Evolutionary conservation across 2,888 invertebrate species (phyloP).

Genomic region (Drosophila acutilabella): DNA sequence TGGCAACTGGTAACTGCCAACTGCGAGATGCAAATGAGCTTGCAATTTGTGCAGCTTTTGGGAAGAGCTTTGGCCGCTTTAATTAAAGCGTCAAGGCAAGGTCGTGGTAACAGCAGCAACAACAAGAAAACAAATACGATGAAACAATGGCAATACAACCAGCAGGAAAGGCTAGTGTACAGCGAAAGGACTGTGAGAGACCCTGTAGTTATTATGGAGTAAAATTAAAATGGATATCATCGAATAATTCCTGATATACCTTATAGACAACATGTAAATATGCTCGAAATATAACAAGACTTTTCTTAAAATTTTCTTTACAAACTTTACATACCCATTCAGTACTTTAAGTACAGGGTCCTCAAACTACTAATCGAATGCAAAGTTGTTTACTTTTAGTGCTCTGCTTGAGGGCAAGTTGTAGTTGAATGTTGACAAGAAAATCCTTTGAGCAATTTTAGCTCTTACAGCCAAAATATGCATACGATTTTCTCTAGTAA

Average conservation of each 20-base stretch:
- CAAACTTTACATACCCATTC: neutral
- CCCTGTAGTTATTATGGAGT: neutral
- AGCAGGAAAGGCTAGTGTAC: too few relatives aligned
- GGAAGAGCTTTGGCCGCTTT: slow-evolving; percentile 34
- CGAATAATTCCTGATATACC: too few relatives aligned
- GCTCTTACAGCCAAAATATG: neutral
- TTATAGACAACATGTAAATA: too few relatives aligned
- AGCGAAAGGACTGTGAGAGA: neutral
- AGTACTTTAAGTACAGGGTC: neutral
- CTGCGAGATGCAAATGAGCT: slow-evolving; percentile 44
- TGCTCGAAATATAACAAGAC: too few relatives aligned
- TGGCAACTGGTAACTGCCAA: slow-evolving; percentile 2
- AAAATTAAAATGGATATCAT: too few relatives aligned
- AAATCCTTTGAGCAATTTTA: slow-evolving; percentile 33
- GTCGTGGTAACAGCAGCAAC: slow-evolving; percentile 10
- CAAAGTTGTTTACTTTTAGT: slow-evolving; percentile 1
- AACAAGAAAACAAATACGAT: neutral
- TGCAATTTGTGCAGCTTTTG: slow-evolving; percentile 50
- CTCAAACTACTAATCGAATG: slow-evolving; percentile 27
- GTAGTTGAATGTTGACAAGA: neutral
- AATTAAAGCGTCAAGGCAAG: slow-evolving; percentile 36
- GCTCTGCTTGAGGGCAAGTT: neutral
- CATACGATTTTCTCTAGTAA: neutral
- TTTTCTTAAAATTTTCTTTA: too few relatives aligned
- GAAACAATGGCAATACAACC: neutral